Evolutionary conservation across 2,113 vertebrate genomes (phyloP), one percentile per base, ranked within the genome.

Genomic region (Cercopithecus mona): DNA sequence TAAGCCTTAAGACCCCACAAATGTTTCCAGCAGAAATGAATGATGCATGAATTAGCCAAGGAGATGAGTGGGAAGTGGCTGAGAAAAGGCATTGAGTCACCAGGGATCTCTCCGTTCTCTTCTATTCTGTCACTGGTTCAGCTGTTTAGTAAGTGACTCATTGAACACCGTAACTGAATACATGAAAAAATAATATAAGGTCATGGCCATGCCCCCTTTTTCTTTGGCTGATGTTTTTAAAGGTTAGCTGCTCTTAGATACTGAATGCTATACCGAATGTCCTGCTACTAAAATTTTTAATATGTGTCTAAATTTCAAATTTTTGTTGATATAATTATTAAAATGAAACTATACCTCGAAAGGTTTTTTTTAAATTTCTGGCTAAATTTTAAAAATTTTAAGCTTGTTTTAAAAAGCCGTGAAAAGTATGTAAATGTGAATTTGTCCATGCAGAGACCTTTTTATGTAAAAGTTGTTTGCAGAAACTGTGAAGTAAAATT

Each of bases 261-360:
- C 11, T 88, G 87, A 76, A 70, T 73, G 10, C 86, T 82, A 40
- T 35, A 50, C 8, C 73, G 80, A 76, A 75, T 78, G 10, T 89
- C 82, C 78, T 55, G 30, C 50, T 78, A 76, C 48, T 82, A 43
- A 45, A 17, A 78, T 68, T 66, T 79, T 66, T 76, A 64, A 16
- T 75, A 68, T 81, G 22, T 94, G 59, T 72, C 76, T 68, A 45
- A 16, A 81, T 90, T 96, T 87, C 55, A 82, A 70, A 93, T 35
- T 66, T 68, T 90, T 57, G 16, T 45, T 91, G 13, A 38, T 81
- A 61, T 2, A 48, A 25, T 59, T 72, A 83, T 96, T 82, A 61
- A 93, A 91, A 76, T 94, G 45, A 86, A 94, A 52, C 8, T 68
- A 4, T 84, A 45, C 52, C 20, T 88, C n/a, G 22, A 43, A 82